Percentiles rank a stretch among this genome's conserved stretches.
Conservation (phyloP, 2,797 vertebrate genomes). For the Dicrostonyx torquatus region DNA sequence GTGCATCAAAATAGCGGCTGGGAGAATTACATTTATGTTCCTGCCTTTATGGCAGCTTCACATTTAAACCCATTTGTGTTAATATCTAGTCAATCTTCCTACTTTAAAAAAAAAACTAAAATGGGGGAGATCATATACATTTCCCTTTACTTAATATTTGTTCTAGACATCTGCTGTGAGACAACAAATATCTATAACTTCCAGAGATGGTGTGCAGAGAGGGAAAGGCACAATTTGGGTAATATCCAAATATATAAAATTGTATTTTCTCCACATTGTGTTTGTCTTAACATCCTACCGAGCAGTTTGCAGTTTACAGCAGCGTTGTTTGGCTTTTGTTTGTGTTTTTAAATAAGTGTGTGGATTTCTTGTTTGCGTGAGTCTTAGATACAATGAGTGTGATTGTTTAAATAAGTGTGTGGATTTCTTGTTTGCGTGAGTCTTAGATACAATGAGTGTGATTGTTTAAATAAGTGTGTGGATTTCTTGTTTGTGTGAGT, state of each 20-base stretch:
- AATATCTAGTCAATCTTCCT: conserved; percentile 92
- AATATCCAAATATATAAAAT: conserved; percentile 77
- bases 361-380: conserved; percentile 65
- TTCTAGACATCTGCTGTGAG: conserved; percentile 85
- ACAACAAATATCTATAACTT: conserved; percentile 82
- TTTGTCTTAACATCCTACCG: conserved; percentile 67
- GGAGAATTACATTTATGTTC: conserved; percentile 96
- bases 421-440: conserved; percentile 64
- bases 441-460: conserved; percentile 49
- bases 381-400: conserved; percentile 39
- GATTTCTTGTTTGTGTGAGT: conserved; percentile 63
- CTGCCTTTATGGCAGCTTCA: conserved; percentile 92
- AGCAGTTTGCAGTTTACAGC: conserved; percentile 72
- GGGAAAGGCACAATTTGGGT: conserved; percentile 80
- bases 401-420: conserved; percentile 75
- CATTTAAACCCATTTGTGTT: conserved; percentile 93
- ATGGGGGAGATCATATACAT: conserved; percentile 84
- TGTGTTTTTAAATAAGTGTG: conserved; percentile 76
- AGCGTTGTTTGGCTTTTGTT: conserved; percentile 69
- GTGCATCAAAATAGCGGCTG: conserved; percentile 96
- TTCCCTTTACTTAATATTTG: conserved; percentile 85
- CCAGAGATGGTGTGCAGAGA: conserved; percentile 65
- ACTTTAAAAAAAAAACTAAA: conserved; percentile 87
- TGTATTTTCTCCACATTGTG: conserved; percentile 60
- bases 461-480: conserved; percentile 77